These are phyloP conservation scores for Notarius quadriscutis DNA, from an alignment of 2,113 vertebrate species.

Conservation along the genomic window DNA sequence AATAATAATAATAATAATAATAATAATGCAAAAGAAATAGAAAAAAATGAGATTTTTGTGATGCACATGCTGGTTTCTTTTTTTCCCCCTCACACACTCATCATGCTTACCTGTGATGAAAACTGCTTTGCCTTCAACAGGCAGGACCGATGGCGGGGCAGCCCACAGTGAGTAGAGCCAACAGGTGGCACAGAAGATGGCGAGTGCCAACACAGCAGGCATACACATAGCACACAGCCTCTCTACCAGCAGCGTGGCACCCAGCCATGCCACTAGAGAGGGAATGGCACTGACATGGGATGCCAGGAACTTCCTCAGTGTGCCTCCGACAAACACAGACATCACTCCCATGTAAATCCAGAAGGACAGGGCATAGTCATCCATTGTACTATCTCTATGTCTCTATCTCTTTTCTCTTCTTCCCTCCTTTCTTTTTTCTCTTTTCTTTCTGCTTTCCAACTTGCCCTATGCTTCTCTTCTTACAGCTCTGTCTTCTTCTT, in stretches of 20 bases:
- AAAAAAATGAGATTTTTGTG: not conserved
- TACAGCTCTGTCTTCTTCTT: slow-evolving; percentile 21
- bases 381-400: slow-evolving; percentile 59
- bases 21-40: not conserved
- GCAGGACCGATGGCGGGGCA: slow-evolving; percentile 33
- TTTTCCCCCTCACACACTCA: not conserved
- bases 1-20: not conserved
- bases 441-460: slow-evolving; percentile 14
- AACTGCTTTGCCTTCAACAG: slow-evolving; percentile 65
- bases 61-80: not conserved
- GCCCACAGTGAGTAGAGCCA: slow-evolving; percentile 56
- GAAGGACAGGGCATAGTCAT: slow-evolving; percentile 67
- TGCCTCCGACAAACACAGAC: slow-evolving; percentile 62
- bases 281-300: slow-evolving; percentile 63
- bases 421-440: not conserved
- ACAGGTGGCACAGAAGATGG: slow-evolving; percentile 54
- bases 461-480: slow-evolving; percentile 1
- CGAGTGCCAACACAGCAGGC: slow-evolving; percentile 59
- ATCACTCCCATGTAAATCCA: slow-evolving; percentile 73
- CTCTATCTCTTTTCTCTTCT: not conserved
- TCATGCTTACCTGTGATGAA: slow-evolving; percentile 73
- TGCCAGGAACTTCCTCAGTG: slow-evolving; percentile 67
- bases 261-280: slow-evolving; percentile 69
- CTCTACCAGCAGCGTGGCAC: slow-evolving; percentile 70
- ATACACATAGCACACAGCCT: slow-evolving; percentile 65